Evolutionary conservation across 2,113 vertebrate genomes (phyloP), one percentile per base, ranked within the genome.

Genomic region (Ahaetulla prasina): DNA sequence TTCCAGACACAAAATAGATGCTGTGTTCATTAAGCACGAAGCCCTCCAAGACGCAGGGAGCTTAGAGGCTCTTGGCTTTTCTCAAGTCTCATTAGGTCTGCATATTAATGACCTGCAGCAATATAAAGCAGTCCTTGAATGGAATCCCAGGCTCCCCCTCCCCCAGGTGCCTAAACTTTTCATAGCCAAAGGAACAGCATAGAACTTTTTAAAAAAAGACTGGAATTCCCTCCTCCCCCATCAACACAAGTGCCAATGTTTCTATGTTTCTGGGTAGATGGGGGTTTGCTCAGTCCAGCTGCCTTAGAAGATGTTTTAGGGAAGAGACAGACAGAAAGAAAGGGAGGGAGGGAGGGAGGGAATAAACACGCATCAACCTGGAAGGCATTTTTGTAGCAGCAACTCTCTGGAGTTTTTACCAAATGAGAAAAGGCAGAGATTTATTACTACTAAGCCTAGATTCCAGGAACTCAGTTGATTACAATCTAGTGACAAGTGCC

Each of bases 21-120:
- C 98, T 97, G 97, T 98, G 97, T 98, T 98, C 98, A 96, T 95
- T 97, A 97, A 97, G 97, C 96, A 96, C 98, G 98, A 98, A 98
- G 97, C 98, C 97, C 96, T 93, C 97, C 96, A 96, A 98, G 97
- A 96, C 96, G 96, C 97, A 94, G 96, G 96, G 97, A 97, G 97
- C 97, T 97, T 97, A 95, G 97, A 97, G 97, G 97, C 97, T 96
- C 97, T 98, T 98, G 97, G 97, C 98, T 97, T 96, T 97, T 96
- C 96, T 97, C 96, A 96, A 98, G 97, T 96, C 98, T 98, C 98
- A 98, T 99, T 98, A 98, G 97, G 96, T 95, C 97, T 97, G 97
- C 97, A 98, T 98, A 98, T 99, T 98, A 98, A 98, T 98, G 98
- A 98, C 98, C 98, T 97, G 96, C 97, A 97, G 97, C 96, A 97